phyloP scores from a whole-genome alignment of 2,797 vertebrate species.

The Girardinus metallicus region DNA sequence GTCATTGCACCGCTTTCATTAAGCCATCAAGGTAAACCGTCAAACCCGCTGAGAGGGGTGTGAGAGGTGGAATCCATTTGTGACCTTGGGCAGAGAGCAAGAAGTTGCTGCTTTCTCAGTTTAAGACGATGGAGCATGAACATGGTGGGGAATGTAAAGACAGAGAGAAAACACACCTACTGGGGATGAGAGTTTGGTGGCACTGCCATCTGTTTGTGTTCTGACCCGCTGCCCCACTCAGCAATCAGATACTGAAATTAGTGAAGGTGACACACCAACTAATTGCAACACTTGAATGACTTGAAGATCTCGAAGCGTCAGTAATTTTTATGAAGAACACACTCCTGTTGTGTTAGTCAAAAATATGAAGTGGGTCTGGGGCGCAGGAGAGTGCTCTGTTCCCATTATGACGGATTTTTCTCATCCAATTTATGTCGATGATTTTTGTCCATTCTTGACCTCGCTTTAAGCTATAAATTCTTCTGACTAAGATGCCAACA shows the following conservation, averaged over 20 bases:
- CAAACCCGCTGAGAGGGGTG: not conserved
- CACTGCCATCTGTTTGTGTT: not conserved
- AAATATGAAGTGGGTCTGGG: not conserved
- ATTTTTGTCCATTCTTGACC: not conserved
- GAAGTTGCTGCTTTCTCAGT: constrained; percentile 41
- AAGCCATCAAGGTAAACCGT: not conserved
- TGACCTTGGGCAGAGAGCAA: constrained; percentile 64
- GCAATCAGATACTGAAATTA: constrained; percentile 72
- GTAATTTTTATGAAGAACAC: not conserved
- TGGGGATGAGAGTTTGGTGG: not conserved
- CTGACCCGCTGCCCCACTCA: constrained; percentile 65
- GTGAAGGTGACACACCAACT: constrained; percentile 62
- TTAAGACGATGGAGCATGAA: not conserved
- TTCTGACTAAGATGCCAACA: not conserved
- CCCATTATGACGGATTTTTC: not conserved
- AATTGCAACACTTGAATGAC: constrained; percentile 59
- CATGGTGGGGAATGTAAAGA: not conserved
- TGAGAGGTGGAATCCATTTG: constrained; percentile 62
- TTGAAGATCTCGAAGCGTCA: not conserved
- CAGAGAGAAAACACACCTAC: not conserved
- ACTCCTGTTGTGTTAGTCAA: not conserved
- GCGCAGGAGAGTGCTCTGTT: not conserved
- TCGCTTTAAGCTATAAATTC: not conserved
- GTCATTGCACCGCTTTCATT: not conserved
- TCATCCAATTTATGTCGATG: not conserved